phyloP scores from a whole-genome alignment of 1,140 invertebrate species.

The Melanaphis sacchari region DNA sequence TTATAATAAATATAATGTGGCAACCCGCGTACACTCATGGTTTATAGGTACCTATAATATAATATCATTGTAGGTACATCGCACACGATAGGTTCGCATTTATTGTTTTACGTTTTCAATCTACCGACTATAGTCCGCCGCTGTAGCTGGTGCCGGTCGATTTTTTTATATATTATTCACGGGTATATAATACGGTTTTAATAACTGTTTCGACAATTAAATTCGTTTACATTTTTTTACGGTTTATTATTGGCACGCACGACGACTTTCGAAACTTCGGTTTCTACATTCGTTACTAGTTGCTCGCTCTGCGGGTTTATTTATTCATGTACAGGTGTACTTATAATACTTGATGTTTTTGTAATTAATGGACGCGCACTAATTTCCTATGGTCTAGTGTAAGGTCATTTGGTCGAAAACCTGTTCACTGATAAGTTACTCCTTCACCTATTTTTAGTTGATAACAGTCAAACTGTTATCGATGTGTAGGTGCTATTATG shows the following conservation, averaged over 20 bases:
- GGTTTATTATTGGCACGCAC: background rate
- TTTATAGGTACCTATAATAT: background rate
- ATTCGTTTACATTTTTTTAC: background rate
- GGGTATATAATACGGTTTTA: background rate
- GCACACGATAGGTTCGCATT: background rate
- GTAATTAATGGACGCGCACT: background rate
- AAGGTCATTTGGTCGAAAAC: conserved; percentile 34
- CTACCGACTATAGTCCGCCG: background rate
- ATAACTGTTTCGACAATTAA: background rate
- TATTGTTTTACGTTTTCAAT: background rate
- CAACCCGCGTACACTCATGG: background rate
- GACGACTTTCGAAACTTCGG: background rate
- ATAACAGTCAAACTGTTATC: background rate
- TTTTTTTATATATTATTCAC: background rate
- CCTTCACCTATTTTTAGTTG: background rate
- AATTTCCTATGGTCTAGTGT: conserved; percentile 18
- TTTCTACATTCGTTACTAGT: background rate
- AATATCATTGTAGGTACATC: background rate
- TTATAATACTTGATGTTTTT: background rate
- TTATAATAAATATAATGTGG: conserved; percentile 17
- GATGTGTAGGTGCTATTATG: background rate
- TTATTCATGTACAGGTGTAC: background rate
- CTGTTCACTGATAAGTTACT: conserved; percentile 6
- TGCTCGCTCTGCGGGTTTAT: background rate
- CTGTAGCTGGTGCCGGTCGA: background rate